Evolutionary conservation across 2,797 vertebrate genomes (phyloP).

Genomic region (Melanogrammus aeglefinus): DNA sequence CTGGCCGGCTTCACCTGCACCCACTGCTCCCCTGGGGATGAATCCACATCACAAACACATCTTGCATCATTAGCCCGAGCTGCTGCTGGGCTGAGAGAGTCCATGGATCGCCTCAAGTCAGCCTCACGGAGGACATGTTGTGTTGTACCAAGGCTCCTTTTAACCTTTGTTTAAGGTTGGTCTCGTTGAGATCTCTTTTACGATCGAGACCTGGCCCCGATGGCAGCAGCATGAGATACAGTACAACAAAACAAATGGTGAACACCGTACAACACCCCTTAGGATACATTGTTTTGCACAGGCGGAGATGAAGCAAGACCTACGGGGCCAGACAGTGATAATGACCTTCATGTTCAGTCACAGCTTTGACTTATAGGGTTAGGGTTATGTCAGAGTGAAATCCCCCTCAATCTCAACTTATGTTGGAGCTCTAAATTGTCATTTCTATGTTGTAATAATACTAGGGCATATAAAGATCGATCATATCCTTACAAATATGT

Average conservation of each 20-base stretch:
- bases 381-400: no score
- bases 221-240: no score
- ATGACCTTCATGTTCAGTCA: no score
- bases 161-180: not conserved
- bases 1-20: constrained; percentile 66
- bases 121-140: constrained; percentile 21
- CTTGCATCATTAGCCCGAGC: constrained; percentile 75
- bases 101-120: not conserved
- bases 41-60: constrained; percentile 72
- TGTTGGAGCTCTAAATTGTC: no score
- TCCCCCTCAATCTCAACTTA: no score
- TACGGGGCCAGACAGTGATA: no score
- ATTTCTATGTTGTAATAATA: no score
- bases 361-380: no score
- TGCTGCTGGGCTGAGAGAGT: constrained; percentile 52
- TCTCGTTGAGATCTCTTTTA: not conserved
- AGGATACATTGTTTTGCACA: no score
- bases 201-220: not conserved
- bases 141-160: constrained; percentile 33
- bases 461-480: not conserved
- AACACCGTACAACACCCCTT: no score
- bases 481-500: not conserved
- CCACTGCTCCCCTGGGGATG: constrained; percentile 48
- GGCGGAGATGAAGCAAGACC: no score
- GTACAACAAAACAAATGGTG: no score